These are phyloP conservation scores for Scaptomyza flava DNA, from an alignment of 2,888 invertebrate species.

Conservation along the genomic window DNA sequence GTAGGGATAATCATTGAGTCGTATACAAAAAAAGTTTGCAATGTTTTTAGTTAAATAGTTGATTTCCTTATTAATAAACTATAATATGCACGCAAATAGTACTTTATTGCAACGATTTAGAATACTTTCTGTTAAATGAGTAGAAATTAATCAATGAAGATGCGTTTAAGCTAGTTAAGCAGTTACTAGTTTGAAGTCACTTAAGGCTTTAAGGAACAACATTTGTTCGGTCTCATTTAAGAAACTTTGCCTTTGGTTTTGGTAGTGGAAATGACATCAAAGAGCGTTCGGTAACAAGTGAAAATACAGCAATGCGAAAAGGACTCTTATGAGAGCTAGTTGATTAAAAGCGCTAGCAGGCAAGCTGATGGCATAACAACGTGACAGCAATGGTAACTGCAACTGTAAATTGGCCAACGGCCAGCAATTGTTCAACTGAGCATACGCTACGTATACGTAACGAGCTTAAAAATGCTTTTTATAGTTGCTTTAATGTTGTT, in stretches of 20 bases:
- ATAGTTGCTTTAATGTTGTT: conserved; percentile 1
- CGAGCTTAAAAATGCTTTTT: conserved; percentile 8
- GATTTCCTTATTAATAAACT: no score
- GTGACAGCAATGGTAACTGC: neutral
- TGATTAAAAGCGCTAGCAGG: conserved; percentile 55
- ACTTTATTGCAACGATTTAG: no score
- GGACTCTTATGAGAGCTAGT: conserved; percentile 19
- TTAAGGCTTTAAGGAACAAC: no score
- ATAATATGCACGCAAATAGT: no score
- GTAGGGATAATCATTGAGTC: neutral
- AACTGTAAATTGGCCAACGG: conserved; percentile 10
- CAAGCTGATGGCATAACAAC: conserved; percentile 27
- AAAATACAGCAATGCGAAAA: conserved; percentile 6
- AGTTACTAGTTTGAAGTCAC: neutral
- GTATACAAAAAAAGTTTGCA: no score
- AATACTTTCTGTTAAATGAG: no score
- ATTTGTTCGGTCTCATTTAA: conserved; percentile 3
- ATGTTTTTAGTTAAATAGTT: no score
- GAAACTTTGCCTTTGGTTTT: conserved; percentile 17
- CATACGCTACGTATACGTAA: conserved; percentile 52
- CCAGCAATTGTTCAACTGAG: neutral
- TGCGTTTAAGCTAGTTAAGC: no score
- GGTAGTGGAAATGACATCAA: conserved; percentile 45
- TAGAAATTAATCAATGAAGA: no score
- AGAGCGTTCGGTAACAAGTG: conserved; percentile 31